Percentiles rank a stretch among this genome's conserved stretches.
phyloP scores from a whole-genome alignment of 1,140 invertebrate genomes.

The Propsilocerus akamusi region DNA sequence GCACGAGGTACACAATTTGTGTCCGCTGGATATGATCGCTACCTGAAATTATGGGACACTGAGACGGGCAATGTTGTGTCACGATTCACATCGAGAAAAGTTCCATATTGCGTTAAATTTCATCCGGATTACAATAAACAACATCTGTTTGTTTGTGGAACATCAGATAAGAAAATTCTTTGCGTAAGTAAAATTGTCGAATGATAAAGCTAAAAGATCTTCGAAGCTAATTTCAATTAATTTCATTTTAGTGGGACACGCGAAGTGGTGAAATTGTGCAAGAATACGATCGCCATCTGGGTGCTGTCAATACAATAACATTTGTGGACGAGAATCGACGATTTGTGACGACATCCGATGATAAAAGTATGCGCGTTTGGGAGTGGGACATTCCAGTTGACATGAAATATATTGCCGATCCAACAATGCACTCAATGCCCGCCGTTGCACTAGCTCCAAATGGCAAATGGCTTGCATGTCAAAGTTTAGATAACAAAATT shows the following conservation, averaged over 20 bases:
- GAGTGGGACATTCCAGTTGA: conserved; percentile 99
- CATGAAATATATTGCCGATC: conserved; percentile 99
- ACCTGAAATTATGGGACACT: conserved; percentile 97
- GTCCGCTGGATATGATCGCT: conserved; percentile 82
- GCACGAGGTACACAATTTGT: conserved; percentile 85
- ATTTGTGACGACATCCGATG: conserved; percentile 97
- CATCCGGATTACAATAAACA: conserved; percentile 95
- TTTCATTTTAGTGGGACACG: conserved; percentile 71
- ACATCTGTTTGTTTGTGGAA: conserved; percentile 94
- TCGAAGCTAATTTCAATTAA: background rate
- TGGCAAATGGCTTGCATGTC: conserved; percentile 97
- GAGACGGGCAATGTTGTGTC: conserved; percentile 86
- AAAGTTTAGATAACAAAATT: conserved; percentile 99
- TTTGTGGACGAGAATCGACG: conserved; percentile 97
- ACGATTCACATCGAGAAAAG: conserved; percentile 87
- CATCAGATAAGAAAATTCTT: conserved; percentile 97
- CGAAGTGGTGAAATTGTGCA: conserved; percentile 89
- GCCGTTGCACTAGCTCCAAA: conserved; percentile 87
- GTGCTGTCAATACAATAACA: conserved; percentile 96
- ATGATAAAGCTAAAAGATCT: background rate
- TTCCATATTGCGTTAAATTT: conserved; percentile 95
- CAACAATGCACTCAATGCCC: conserved; percentile 98
- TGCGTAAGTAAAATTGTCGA: conserved; percentile 49
- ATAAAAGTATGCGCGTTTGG: conserved; percentile 97
- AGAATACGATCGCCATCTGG: conserved; percentile 97